phyloP scores from a whole-genome alignment of 1,140 invertebrate genomes.

The Belonocnema kinseyi region DNA sequence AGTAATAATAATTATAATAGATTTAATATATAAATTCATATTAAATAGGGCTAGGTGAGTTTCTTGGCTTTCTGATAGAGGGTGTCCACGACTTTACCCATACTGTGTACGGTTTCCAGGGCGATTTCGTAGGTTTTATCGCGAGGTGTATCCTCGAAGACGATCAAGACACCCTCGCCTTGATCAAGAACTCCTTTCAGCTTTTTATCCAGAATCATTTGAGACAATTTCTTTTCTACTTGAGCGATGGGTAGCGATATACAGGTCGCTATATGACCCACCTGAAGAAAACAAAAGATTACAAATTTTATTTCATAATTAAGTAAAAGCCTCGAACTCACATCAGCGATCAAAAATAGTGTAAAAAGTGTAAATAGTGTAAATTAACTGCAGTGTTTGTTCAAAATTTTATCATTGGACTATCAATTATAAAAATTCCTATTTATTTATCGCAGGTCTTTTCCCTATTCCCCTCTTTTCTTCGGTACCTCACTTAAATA shows the following conservation, averaged over 20 bases:
- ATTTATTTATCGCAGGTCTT: no score
- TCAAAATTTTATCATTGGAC: no score
- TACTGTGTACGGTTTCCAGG: constrained; percentile 97
- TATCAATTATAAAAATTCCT: no score
- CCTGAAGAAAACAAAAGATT: constrained; percentile 73
- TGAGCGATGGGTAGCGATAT: constrained; percentile 92
- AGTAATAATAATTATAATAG: constrained; percentile 67
- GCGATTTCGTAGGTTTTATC: constrained; percentile 99
- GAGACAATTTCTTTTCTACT: constrained; percentile 99
- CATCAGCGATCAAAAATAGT: no score
- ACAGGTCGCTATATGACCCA: constrained; percentile 87
- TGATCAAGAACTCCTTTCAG: constrained; percentile 98
- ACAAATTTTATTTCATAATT: no score
- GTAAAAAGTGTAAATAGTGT: no score
- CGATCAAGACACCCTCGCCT: constrained; percentile 96
- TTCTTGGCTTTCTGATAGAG: constrained; percentile 99
- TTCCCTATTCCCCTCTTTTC: no score
- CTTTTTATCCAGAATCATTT: constrained; percentile 99
- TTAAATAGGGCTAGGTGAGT: constrained; percentile 86
- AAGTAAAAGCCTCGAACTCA: no score
- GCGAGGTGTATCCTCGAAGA: constrained; percentile 95
- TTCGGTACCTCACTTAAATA: no score
- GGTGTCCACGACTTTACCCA: constrained; percentile 99
- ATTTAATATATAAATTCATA: constrained; percentile 64
- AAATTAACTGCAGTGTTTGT: no score